These are phyloP conservation scores for Nephotettix cincticeps DNA, from an alignment of 1,140 invertebrate species.

Conservation along the genomic window DNA sequence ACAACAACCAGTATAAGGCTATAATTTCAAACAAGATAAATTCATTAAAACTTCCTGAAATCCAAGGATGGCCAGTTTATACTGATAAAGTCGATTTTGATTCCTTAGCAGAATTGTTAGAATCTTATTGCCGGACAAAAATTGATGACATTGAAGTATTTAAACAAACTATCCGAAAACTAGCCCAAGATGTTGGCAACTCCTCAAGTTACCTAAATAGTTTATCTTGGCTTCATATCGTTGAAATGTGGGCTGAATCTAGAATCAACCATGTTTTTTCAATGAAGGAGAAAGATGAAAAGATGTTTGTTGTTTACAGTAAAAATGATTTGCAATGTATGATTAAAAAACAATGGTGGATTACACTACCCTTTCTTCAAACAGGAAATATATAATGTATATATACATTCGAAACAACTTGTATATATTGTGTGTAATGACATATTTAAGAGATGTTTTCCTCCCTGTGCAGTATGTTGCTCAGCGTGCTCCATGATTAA, in stretches of 20 bases:
- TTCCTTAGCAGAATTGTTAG: neutral
- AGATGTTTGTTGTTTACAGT: constrained; percentile 15
- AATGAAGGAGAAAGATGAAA: neutral
- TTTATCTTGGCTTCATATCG: constrained; percentile 32
- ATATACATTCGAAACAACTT: neutral
- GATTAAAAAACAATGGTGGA: constrained; percentile 28
- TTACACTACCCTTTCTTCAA: neutral
- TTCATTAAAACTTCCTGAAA: neutral
- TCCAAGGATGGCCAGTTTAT: neutral
- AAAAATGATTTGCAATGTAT: constrained; percentile 23
- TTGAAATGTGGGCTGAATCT: constrained; percentile 28
- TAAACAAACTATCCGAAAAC: constrained; percentile 19
- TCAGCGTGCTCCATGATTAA: too few relatives aligned
- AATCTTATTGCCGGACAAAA: neutral
- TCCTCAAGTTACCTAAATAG: constrained; percentile 15
- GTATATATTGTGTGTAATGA: neutral
- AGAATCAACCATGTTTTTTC: neutral
- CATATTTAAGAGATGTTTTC: too few relatives aligned
- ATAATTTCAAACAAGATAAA: constrained; percentile 13
- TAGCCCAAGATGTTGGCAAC: constrained; percentile 24
- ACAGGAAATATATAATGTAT: too few relatives aligned
- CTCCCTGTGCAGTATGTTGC: too few relatives aligned
- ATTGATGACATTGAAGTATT: neutral
- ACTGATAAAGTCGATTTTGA: neutral
- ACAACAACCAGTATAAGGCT: neutral